Conservation (phyloP, 2,888 invertebrate species). For the Anodontia alba region DNA sequence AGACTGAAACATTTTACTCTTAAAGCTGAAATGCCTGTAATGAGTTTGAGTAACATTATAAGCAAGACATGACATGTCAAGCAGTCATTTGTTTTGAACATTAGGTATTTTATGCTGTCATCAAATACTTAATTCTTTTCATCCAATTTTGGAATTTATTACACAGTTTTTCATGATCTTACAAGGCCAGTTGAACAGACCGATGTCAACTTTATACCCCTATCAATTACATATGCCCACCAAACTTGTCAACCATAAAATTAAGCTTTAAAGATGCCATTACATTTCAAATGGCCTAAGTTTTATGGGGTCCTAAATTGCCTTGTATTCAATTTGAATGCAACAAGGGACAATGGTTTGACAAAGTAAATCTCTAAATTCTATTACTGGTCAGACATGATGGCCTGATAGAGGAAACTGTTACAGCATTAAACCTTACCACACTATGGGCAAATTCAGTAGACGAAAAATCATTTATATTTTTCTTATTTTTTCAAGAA, state of each 20-base stretch:
- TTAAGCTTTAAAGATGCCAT: constrained; percentile 6
- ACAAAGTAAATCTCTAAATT: constrained; percentile 10
- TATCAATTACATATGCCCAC: background rate
- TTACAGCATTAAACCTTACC: constrained; percentile 7
- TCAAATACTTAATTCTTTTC: background rate
- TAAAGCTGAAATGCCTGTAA: no score
- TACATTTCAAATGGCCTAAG: background rate
- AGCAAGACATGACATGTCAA: no score
- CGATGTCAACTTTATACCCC: background rate
- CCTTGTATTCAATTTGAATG: background rate
- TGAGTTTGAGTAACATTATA: no score
- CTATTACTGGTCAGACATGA: constrained; percentile 6
- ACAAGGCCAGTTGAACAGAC: background rate
- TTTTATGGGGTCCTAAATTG: constrained; percentile 14
- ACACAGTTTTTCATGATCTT: background rate
- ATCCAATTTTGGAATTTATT: background rate
- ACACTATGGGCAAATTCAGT: no score
- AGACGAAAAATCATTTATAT: no score
- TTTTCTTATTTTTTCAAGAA: no score
- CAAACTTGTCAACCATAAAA: constrained; percentile 16
- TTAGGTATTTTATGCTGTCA: no score
- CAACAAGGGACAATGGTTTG: background rate
- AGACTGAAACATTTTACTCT: no score
- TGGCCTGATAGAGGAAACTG: constrained; percentile 8
- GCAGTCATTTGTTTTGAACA: no score